Evolutionary conservation across 1,140 invertebrate species (phyloP).

Genomic region (Drosophila varians): DNA sequence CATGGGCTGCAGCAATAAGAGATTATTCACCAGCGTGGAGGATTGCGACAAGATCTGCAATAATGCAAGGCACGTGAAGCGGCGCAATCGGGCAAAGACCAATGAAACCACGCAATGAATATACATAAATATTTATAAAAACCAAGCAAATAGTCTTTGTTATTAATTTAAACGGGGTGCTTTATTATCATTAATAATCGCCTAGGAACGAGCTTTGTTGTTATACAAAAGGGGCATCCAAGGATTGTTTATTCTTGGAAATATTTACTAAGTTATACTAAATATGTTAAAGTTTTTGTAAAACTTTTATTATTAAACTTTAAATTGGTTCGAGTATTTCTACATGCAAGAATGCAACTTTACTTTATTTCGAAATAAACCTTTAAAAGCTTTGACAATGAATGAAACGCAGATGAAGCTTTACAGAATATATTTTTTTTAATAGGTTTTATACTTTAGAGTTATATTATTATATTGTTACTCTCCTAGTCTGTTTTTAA

Average conservation of each 20-base stretch:
- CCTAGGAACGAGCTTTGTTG: background rate
- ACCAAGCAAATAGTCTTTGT: constrained; percentile 22
- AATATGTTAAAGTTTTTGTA: too few species aligned
- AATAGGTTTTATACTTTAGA: background rate
- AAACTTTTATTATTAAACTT: too few species aligned
- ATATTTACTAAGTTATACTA: too few species aligned
- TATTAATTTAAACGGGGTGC: constrained; percentile 5
- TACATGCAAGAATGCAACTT: too few species aligned
- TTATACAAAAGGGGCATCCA: background rate
- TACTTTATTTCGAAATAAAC: background rate
- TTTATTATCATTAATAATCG: background rate
- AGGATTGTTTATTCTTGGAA: too few species aligned
- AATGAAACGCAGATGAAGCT: background rate
- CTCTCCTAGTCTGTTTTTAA: background rate
- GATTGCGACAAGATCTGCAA: constrained; percentile 79
- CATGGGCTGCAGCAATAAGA: constrained; percentile 65
- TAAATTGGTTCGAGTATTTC: too few species aligned
- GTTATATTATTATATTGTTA: background rate
- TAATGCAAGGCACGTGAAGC: constrained; percentile 56
- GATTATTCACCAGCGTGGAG: constrained; percentile 60
- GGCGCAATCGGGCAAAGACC: constrained; percentile 47
- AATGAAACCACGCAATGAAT: constrained; percentile 69
- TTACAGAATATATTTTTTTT: too few species aligned
- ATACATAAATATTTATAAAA: constrained; percentile 20
- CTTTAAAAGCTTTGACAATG: background rate